Percentiles rank a stretch among this genome's conserved stretches.
These are phyloP conservation scores for Scortum barcoo DNA, from an alignment of 2,113 vertebrate genomes.

Conservation along the genomic window DNA sequence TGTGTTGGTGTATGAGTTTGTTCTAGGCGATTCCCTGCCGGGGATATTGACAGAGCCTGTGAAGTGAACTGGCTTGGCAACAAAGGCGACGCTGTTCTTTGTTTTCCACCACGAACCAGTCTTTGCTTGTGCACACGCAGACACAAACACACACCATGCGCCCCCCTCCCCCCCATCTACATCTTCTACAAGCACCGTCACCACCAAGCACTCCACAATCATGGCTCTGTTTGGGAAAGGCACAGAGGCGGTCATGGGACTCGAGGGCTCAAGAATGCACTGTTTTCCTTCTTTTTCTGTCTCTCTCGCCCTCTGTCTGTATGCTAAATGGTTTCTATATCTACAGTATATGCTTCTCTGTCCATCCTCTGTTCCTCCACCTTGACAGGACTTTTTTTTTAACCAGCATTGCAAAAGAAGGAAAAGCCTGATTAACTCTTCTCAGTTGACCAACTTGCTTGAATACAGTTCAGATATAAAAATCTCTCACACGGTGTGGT, in stretches of 20 bases:
- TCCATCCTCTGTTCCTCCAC: background rate
- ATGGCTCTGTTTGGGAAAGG: constrained; percentile 68
- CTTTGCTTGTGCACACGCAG: constrained; percentile 44
- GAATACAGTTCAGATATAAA: constrained; percentile 32
- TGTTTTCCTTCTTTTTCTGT: constrained; percentile 42
- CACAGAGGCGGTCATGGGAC: constrained; percentile 71
- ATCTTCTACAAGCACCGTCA: constrained; percentile 68
- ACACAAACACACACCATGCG: constrained; percentile 28
- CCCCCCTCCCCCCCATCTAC: constrained; percentile 8
- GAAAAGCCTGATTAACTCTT: constrained; percentile 6
- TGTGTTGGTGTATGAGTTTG: constrained; percentile 34
- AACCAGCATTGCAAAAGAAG: background rate
- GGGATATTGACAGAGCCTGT: constrained; percentile 53
- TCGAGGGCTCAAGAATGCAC: constrained; percentile 33
- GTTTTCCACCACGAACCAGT: constrained; percentile 67
- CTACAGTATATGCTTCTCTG: constrained; percentile 1
- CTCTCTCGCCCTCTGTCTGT: constrained; percentile 16
- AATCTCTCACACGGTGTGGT: constrained; percentile 53
- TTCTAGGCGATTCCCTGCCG: constrained; percentile 37
- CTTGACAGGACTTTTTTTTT: constrained; percentile 17
- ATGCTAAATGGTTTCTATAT: constrained; percentile 30
- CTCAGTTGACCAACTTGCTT: constrained; percentile 11
- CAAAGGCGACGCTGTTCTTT: constrained; percentile 75
- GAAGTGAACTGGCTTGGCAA: constrained; percentile 50
- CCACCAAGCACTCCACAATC: constrained; percentile 74